Evolutionary conservation across 2,888 invertebrate species (phyloP), one percentile per base, ranked within the genome.

Genomic region (Meta bourneti): DNA sequence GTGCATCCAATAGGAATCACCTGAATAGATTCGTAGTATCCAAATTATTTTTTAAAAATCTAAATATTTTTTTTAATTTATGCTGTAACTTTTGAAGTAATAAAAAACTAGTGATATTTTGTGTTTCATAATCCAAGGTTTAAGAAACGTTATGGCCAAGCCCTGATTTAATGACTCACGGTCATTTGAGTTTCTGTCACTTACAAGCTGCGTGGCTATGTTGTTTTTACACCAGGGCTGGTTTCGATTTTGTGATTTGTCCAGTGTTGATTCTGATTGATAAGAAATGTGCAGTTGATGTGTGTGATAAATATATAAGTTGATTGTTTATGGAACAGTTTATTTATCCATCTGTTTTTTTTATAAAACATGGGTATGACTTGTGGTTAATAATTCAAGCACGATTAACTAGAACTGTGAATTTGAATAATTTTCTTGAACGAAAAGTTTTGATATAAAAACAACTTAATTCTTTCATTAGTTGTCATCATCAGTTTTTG

Each of bases 201-300:
- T 75, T 75, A 78, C 70, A 86, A 86, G 78, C 86, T 86, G 86
- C 78, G 86, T 86, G 78, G 78, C 77, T 78, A 9, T 51, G 51
- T 70, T 49, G 51, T 48, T 69, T 70, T 51, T 19, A 48, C 20
- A 69, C 78, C 78, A 78, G 86, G 84, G 86, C 52, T 86, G 86
- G 86, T 86, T 86, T 86, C 86, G 86, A 86, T 86, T 69, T 86
- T 86, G 86, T 78, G 86, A 78, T 84, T 61, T 84, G 75, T 74
- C 75, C 48, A 54, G 61, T 51, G 13, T 48, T n/a, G 51, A 82
- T 49, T 51, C 16, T 74, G 19, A 74, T 34, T 74, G 74, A 34
- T 74, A 49, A 19, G 72, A 72, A 16, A 82, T 16, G n/a, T 69
- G 8, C 16, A 51, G 13, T 78, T 78, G 6, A 51, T 51, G 78